These are phyloP conservation scores for Caenorhabditis latens DNA, from an alignment of 1,140 invertebrate species.

Conservation along the genomic window DNA sequence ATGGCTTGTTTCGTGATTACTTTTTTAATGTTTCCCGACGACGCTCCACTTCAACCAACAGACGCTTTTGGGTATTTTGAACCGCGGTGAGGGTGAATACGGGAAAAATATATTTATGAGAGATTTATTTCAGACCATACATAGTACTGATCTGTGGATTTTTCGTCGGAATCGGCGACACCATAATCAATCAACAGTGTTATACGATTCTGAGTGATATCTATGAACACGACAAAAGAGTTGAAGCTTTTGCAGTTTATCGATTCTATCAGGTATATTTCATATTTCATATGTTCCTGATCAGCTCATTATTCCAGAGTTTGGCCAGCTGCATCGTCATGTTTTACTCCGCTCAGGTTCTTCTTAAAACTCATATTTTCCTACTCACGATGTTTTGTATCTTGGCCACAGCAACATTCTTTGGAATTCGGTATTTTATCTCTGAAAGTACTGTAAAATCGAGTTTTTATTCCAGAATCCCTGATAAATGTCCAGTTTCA, in stretches of 20 bases:
- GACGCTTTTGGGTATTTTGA: not conserved
- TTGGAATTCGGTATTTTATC: constrained; percentile 13
- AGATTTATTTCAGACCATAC: not conserved
- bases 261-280: constrained; percentile 21
- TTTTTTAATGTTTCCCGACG: not conserved
- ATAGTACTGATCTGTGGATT: not conserved
- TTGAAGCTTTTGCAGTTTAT: constrained; percentile 37
- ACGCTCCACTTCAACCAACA: not conserved
- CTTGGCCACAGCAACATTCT: constrained; percentile 7
- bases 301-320: not conserved
- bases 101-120: no score
- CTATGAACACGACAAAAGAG: not conserved
- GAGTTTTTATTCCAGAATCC: not conserved
- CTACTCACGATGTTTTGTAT: not conserved
- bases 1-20: not conserved
- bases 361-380: not conserved
- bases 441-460: not conserved
- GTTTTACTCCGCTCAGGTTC: constrained; percentile 23
- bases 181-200: constrained; percentile 38
- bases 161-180: not conserved
- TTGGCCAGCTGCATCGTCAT: not conserved
- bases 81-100: not conserved
- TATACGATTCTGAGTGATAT: constrained; percentile 37
- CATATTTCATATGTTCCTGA: not conserved
- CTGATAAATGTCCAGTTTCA: not conserved